Evolutionary conservation across 2,888 invertebrate species (phyloP), one percentile per base, ranked within the genome.

Genomic region (Toxonevra muliebris): DNA sequence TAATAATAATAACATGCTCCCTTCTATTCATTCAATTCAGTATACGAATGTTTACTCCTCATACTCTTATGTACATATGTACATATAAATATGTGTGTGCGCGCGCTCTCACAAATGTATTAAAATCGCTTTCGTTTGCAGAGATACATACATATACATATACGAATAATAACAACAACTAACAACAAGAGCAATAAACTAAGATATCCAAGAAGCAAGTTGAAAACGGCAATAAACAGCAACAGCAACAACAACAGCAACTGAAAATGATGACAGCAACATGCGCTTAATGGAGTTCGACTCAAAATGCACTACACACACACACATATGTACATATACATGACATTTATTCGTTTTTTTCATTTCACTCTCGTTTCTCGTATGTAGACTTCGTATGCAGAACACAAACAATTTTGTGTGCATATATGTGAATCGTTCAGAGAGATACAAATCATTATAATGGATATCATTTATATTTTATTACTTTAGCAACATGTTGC

Each of bases 401-500:
- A n/a, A n/a, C n/a, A n/a, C 48, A 17, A 41, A 43, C 30, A 40
- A 60, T 42, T 45, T 54, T 68, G n/a, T n/a, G 48, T 43, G 19
- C 62, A 61, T 67, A 15, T 50, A 42, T 48, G 41, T 43, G 7
- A 2, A 30, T 30, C 30, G 30, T n/a, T 17, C 20, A 19, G 50
- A 52, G 77, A 79, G 77, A 77, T 80, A 77, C 77, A 81, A 81
- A 80, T 82, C 77, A 80, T 78, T 78, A 77, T 79, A 79, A 79
- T 79, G 75, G 77, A 76, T 66, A 78, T 80, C 76, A 79, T 77
- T 80, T 78, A 76, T 77, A 79, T 79, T 78, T 81, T 78, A 81
- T 81, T 78, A 77, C 77, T 75, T 76, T 68, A 59, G 77, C 80
- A 77, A 79, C 82, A 82, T 81, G 81, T 76, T 80, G 81, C 75